These are phyloP conservation scores for Petrocephalus schoutedeni DNA, from an alignment of 2,797 vertebrate genomes.

Conservation along the genomic window DNA sequence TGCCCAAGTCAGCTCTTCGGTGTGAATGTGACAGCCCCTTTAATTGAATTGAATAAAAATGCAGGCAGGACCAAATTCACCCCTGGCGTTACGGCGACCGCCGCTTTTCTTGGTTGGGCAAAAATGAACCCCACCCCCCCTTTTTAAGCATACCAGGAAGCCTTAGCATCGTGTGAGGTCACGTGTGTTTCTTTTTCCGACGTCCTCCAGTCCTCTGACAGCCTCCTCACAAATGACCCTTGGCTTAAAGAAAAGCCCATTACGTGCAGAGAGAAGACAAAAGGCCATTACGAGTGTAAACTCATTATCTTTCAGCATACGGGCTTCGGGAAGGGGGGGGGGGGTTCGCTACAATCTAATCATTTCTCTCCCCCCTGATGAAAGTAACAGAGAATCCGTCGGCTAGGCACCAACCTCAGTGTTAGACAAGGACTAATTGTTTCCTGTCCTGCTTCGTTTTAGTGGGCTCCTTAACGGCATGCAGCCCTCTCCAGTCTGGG, in stretches of 20 bases:
- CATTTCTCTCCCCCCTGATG: slow-evolving; percentile 64
- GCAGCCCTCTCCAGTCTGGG: neutral
- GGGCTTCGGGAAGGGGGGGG: slow-evolving; percentile 17
- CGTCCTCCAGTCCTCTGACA: slow-evolving; percentile 62
- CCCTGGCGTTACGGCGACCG: neutral
- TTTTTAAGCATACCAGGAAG: slow-evolving; percentile 10
- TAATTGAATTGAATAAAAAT: neutral
- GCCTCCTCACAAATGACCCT: slow-evolving; percentile 66
- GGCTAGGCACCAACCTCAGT: slow-evolving; percentile 69
- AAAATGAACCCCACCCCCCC: slow-evolving; percentile 22
- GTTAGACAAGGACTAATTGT: slow-evolving; percentile 72
- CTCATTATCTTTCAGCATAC: slow-evolving; percentile 48
- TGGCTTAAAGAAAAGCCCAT: slow-evolving; percentile 39
- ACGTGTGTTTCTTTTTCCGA: slow-evolving; percentile 50
- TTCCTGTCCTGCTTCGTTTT: slow-evolving; percentile 65
- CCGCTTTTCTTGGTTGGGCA: slow-evolving; percentile 8
- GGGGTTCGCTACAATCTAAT: slow-evolving; percentile 60
- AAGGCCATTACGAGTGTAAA: slow-evolving; percentile 68
- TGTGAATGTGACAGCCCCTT: neutral
- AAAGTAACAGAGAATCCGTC: slow-evolving; percentile 65
- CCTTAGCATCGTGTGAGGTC: slow-evolving; percentile 59
- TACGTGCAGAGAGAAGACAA: slow-evolving; percentile 48
- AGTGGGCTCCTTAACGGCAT: slow-evolving; percentile 35
- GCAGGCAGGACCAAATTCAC: neutral
- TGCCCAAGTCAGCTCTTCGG: neutral